Percentiles rank a stretch among this genome's conserved stretches.
Conservation (phyloP, 2,113 vertebrate species). For the Ornithorhynchus anatinus region DNA sequence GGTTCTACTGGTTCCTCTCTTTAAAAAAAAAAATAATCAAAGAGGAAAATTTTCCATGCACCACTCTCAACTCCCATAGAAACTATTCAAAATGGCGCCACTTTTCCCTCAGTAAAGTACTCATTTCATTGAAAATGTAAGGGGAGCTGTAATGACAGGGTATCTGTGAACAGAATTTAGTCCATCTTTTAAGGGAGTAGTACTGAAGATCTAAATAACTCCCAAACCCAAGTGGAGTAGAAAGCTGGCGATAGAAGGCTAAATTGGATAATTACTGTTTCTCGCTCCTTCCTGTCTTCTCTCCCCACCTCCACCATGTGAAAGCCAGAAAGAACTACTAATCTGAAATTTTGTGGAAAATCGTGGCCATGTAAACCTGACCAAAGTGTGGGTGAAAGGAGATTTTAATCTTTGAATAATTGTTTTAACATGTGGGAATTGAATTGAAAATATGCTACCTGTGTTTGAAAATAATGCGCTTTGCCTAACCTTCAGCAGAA, state of each 20-base stretch:
- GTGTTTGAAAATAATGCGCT: constrained; percentile 75
- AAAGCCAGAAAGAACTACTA: no score
- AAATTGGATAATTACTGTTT: no score
- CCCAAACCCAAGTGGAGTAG: neutral
- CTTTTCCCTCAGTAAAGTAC: neutral
- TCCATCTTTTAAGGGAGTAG: no score
- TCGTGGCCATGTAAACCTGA: no score
- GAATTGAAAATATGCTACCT: constrained; percentile 67
- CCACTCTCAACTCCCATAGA: neutral
- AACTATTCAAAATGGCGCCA: neutral
- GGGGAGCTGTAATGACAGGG: neutral
- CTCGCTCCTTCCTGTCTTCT: no score
- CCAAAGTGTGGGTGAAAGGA: no score
- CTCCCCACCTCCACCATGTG: no score
- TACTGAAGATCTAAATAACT: no score
- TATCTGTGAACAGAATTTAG: neutral
- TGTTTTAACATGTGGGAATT: constrained; percentile 37
- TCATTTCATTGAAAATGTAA: neutral
- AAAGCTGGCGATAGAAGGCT: neutral
- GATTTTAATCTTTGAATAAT: neutral
- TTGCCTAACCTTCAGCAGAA: constrained; percentile 86
- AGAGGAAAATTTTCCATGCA: neutral
- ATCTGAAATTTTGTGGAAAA: no score
- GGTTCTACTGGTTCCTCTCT: constrained; percentile 58
- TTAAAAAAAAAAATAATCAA: constrained; percentile 25